Evolutionary conservation across 1,140 invertebrate species (phyloP).

Genomic region (Drosophila grimshawi): DNA sequence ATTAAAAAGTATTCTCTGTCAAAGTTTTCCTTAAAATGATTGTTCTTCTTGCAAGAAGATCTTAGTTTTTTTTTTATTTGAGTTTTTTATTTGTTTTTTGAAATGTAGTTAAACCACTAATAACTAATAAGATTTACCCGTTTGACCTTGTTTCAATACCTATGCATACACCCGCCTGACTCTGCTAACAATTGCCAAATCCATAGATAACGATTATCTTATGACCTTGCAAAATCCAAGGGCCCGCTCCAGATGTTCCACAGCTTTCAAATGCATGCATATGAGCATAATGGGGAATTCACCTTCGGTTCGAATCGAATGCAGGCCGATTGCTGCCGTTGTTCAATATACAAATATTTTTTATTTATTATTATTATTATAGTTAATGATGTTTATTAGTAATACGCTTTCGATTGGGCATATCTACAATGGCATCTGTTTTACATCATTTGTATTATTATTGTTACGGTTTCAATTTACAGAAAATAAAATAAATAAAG

Average conservation of each 20-base stretch:
- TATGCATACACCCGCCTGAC: conserved; percentile 5
- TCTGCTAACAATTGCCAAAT: conserved; percentile 21
- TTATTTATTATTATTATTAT: conserved; percentile 2
- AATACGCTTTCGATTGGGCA: not conserved
- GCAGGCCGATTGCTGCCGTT: conserved; percentile 43
- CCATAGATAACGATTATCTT: conserved; percentile 16
- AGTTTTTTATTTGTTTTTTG: too few relatives aligned
- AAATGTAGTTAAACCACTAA: not conserved
- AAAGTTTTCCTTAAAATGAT: too few relatives aligned
- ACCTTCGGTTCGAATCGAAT: conserved; percentile 46
- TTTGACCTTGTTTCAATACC: not conserved
- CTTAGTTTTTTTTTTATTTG: too few relatives aligned
- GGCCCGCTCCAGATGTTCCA: conserved; percentile 46
- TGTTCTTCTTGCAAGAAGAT: too few relatives aligned
- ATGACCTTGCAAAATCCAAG: conserved; percentile 30
- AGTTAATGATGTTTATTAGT: conserved; percentile 13
- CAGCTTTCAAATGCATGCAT: conserved; percentile 25
- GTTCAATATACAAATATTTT: conserved; percentile 25
- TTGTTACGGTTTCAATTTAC: too few relatives aligned
- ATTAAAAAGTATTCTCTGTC: too few relatives aligned
- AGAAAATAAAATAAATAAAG: not conserved
- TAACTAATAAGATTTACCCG: not conserved
- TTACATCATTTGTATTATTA: not conserved
- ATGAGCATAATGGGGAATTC: conserved; percentile 43
- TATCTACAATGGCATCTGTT: not conserved